Conservation (phyloP, 2,797 vertebrate species). For the Poecilia wingei region DNA sequence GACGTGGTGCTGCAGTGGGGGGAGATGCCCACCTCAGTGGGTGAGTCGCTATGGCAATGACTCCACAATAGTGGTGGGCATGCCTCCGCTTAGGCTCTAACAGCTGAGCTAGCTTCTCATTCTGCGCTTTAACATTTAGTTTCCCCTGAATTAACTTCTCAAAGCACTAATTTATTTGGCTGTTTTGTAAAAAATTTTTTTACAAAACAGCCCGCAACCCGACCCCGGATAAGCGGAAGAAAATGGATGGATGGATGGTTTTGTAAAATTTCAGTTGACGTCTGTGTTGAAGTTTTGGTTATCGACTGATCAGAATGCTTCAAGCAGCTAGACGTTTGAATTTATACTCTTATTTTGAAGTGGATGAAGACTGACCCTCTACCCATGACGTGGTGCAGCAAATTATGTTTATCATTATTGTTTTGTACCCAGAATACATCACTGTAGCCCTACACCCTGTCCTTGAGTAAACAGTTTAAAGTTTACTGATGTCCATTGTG, state of each 20-base stretch:
- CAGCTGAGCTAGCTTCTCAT: not conserved
- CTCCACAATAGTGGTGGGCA: not conserved
- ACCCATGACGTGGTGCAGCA: not conserved
- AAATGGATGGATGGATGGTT: too few relatives aligned
- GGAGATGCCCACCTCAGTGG: conserved; percentile 98
- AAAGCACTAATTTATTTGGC: not conserved
- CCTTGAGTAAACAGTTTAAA: not conserved
- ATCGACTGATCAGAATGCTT: not conserved
- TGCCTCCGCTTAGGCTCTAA: not conserved
- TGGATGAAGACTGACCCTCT: not conserved
- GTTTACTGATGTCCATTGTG: not conserved
- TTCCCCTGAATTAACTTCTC: not conserved
- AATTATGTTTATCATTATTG: not conserved
- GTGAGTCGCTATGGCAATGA: conserved; percentile 76
- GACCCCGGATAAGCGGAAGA: too few relatives aligned
- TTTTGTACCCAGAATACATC: not conserved
- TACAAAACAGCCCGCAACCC: too few relatives aligned
- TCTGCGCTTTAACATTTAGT: not conserved
- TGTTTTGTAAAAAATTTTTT: not conserved
- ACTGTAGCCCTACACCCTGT: not conserved
- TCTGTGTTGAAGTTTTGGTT: not conserved
- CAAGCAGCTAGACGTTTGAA: not conserved
- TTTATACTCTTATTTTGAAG: not conserved
- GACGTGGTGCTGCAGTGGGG: conserved; percentile 98
- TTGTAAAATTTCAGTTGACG: not conserved